Conservation (phyloP, 2,888 invertebrate genomes). For the Dicyrtomina minuta region DNA sequence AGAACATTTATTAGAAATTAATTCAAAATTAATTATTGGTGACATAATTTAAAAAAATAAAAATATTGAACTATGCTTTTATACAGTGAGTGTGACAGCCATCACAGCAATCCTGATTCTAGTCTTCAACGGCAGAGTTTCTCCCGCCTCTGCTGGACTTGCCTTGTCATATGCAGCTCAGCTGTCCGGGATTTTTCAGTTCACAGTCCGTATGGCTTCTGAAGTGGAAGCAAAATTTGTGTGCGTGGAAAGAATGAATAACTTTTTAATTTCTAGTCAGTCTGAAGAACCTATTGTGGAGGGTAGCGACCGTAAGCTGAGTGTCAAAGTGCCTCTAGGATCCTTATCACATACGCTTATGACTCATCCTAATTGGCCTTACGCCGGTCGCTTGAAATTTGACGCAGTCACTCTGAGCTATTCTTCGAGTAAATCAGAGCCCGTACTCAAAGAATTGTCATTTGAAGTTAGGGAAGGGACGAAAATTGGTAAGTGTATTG, state of each 20-base stretch:
- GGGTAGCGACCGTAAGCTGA: not conserved
- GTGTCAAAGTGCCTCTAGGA: constrained; percentile 13
- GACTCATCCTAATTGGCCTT: constrained; percentile 60
- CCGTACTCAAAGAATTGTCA: constrained; percentile 62
- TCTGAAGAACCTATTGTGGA: constrained; percentile 36
- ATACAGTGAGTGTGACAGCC: constrained; percentile 44
- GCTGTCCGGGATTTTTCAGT: constrained; percentile 64
- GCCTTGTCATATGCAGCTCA: constrained; percentile 65
- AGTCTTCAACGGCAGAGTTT: constrained; percentile 47
- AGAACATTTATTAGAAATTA: too few relatives aligned
- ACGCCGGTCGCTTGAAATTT: constrained; percentile 60
- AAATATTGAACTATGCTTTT: too few relatives aligned
- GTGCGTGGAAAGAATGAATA: constrained; percentile 59
- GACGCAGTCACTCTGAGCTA: constrained; percentile 61
- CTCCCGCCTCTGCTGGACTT: constrained; percentile 58
- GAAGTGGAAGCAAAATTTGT: constrained; percentile 60
- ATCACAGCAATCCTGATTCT: constrained; percentile 44
- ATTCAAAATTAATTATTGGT: too few relatives aligned
- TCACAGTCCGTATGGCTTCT: constrained; percentile 59
- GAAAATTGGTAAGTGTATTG: constrained; percentile 62
- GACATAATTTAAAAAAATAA: too few relatives aligned
- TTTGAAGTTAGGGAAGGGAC: constrained; percentile 62
- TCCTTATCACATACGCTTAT: not conserved
- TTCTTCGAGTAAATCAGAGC: constrained; percentile 57
- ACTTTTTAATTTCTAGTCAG: constrained; percentile 51